Conservation (phyloP, 2,113 vertebrate species). For the Passerina amoena region DNA sequence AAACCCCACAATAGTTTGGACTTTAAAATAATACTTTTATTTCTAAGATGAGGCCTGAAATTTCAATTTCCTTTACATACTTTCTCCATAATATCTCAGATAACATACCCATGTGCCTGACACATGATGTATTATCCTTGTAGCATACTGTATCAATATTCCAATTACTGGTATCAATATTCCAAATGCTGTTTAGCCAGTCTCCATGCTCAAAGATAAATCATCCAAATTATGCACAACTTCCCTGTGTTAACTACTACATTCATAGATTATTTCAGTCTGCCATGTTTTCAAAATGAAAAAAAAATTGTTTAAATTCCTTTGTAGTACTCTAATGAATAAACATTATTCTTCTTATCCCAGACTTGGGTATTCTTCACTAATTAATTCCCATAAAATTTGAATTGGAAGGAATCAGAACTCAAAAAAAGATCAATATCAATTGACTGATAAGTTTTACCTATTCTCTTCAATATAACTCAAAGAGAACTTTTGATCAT, state of each 20-base stretch:
- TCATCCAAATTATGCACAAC: neutral
- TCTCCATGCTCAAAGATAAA: neutral
- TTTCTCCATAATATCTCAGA: neutral
- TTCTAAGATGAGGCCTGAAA: neutral
- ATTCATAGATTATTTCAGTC: neutral
- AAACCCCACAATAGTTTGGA: neutral
- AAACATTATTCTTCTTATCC: neutral
- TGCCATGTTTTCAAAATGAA: neutral
- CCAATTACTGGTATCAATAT: neutral
- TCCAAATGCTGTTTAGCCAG: neutral
- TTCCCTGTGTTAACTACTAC: neutral
- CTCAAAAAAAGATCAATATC: neutral
- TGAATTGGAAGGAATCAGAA: neutral
- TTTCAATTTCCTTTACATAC: neutral
- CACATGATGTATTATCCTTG: neutral
- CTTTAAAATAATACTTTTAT: neutral
- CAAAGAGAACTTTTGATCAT: constrained; percentile 31
- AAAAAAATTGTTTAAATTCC: neutral
- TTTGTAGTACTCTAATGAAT: neutral
- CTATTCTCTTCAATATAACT: neutral
- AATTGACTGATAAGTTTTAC: neutral
- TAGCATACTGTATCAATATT: neutral
- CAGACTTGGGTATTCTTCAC: neutral
- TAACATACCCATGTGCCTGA: neutral
- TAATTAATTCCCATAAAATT: neutral